A percentile compares a stretch with the other conserved stretches of the same genome.
These are phyloP conservation scores for Terebella lapidaria DNA, from an alignment of 2,888 invertebrate genomes.

Conservation along the genomic window DNA sequence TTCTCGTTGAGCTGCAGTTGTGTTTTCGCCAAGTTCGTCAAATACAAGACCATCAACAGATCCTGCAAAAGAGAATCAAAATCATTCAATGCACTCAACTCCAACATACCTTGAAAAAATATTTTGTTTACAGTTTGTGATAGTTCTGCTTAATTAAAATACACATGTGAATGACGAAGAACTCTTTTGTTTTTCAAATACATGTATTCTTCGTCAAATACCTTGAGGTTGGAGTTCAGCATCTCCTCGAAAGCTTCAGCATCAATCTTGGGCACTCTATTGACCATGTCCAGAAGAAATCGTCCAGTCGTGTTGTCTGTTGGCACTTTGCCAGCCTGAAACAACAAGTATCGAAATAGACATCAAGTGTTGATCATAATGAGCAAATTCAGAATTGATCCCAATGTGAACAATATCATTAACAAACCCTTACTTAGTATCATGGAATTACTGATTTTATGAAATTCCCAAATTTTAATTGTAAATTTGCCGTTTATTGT, in stretches of 20 bases:
- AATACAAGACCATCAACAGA: constrained; percentile 91
- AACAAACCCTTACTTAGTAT: too few relatives aligned
- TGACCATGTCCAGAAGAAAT: constrained; percentile 81
- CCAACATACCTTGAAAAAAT: neutral
- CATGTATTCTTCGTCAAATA: too few relatives aligned
- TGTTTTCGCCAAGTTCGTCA: constrained; percentile 92
- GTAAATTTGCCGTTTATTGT: too few relatives aligned
- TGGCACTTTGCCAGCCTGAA: constrained; percentile 63
- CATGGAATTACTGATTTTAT: too few relatives aligned
- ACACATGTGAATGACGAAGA: too few relatives aligned
- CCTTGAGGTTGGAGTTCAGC: constrained; percentile 91
- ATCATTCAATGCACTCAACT: too few relatives aligned
- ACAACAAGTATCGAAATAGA: constrained; percentile 2
- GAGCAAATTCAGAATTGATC: neutral
- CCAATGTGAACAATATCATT: neutral
- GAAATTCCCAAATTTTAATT: too few relatives aligned
- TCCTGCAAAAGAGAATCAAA: constrained; percentile 60
- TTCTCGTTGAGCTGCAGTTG: constrained; percentile 96
- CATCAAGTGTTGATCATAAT: neutral
- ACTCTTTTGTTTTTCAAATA: too few relatives aligned
- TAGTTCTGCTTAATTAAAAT: too few relatives aligned
- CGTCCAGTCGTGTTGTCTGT: constrained; percentile 76
- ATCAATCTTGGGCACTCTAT: constrained; percentile 85
- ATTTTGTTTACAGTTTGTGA: neutral
- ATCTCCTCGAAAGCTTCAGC: constrained; percentile 87